Evolutionary conservation across 2,797 vertebrate genomes (phyloP).

Genomic region (Vireo griseus): DNA sequence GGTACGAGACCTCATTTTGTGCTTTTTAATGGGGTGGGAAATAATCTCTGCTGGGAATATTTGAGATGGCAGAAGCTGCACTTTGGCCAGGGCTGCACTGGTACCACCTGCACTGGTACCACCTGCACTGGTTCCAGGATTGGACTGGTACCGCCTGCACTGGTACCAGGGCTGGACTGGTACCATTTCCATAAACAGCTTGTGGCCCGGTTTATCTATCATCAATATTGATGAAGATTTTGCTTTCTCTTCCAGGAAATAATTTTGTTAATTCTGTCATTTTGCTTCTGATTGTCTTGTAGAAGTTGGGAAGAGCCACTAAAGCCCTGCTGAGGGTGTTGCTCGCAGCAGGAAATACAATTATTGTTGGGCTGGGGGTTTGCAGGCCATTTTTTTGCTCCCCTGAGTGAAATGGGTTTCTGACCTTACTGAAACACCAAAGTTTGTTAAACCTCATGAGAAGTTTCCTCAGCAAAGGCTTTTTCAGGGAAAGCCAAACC

Average conservation of each 20-base stretch:
- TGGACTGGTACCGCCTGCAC: rapidly evolving
- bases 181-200: background rate
- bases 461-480: background rate
- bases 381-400: background rate
- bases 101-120: background rate
- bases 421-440: background rate
- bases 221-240: background rate
- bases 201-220: background rate
- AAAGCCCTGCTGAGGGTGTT: background rate
- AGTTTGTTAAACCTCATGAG: background rate
- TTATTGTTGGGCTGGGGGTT: background rate
- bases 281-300: background rate
- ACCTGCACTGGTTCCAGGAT: too few relatives aligned
- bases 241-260: background rate
- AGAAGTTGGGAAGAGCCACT: background rate
- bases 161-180: background rate
- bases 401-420: background rate
- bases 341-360: background rate
- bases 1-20: background rate
- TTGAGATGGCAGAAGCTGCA: background rate
- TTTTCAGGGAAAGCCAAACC: background rate
- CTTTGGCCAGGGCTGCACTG: background rate
- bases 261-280: background rate
- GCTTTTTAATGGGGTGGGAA: background rate
- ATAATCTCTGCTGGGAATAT: background rate